phyloP scores from a whole-genome alignment of 2,888 invertebrate species.

The Campoplex capitator region DNA sequence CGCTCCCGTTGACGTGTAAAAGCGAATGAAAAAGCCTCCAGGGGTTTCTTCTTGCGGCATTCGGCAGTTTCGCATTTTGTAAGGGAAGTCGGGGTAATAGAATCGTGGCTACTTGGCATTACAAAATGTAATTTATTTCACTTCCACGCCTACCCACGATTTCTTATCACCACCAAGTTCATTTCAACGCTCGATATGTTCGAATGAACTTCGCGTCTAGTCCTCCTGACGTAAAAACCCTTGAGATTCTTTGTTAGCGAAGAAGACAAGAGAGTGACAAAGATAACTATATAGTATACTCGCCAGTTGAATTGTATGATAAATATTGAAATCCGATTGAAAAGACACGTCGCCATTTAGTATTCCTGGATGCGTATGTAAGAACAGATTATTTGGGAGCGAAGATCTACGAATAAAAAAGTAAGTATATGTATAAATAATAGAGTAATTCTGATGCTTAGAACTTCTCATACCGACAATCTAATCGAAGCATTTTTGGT shows the following conservation, averaged over 20 bases:
- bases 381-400: not conserved
- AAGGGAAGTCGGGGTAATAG: constrained; percentile 65
- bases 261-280: constrained; percentile 2
- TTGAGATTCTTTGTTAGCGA: constrained; percentile 20
- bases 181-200: constrained; percentile 72
- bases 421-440: not conserved
- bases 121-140: constrained; percentile 78
- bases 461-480: not conserved
- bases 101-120: constrained; percentile 73
- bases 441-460: not conserved
- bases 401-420: not conserved
- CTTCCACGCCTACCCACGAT: constrained; percentile 71
- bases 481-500: not conserved
- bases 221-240: not conserved
- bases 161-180: constrained; percentile 74
- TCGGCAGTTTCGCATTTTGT: constrained; percentile 52
- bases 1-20: constrained; percentile 54
- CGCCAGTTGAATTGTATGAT: not conserved
- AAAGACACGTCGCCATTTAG: not conserved
- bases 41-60: constrained; percentile 49
- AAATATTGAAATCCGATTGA: not conserved
- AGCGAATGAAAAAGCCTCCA: constrained; percentile 51
- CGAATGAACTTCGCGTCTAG: constrained; percentile 63
- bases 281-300: not conserved
- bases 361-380: not conserved